Evolutionary conservation across 2,113 vertebrate species (phyloP), one percentile per base, ranked within the genome.

Genomic region (Picathartes gymnocephalus): DNA sequence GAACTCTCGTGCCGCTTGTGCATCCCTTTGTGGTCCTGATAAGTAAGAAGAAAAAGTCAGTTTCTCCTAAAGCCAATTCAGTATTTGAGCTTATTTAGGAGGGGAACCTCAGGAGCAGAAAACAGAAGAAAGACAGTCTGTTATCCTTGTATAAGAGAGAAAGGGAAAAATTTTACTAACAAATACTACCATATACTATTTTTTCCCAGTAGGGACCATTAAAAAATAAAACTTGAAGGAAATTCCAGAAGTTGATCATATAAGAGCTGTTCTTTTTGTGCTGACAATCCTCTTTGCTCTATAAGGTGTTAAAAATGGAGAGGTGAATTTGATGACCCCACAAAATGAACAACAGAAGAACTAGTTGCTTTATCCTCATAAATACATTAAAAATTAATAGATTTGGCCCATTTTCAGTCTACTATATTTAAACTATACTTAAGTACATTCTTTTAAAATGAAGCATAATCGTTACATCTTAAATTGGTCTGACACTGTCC

Each of bases 1-100:
- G 86, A 99, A 99, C 96, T 99, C 99, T 94, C 99, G 98, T 90
- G 98, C 99, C 1, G 99, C 99, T 91, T 99, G 99, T 70, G 98
- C 98, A 88, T 99, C 99, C 91, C 98, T 96, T 73, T 99, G 99
- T 24, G 98, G 98, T 97, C 99, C 99, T 99, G 97, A 91, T 91
- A 86, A 91, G 51, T 72, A 96, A 93, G 51, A 88, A 88, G 80
- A 62, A 50, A 97, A 77, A 87, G 42, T 74, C 31, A 84, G 45
- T 81, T 85, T 84, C 53, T 70, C 70, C 40, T 86, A 44, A 69
- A 88, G 44, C 60, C 54, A 79, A 31, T 81, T 85, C 50, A 93
- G 57, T 68, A 65, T 45, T 81, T 76, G 35, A 86, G 17, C 51
- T 73, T 70, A 62, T 90, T 81, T 79, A 62, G 53, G 42, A 88